Evolutionary conservation across 1,140 invertebrate species (phyloP).

Genomic region (Listronotus oregonensis): DNA sequence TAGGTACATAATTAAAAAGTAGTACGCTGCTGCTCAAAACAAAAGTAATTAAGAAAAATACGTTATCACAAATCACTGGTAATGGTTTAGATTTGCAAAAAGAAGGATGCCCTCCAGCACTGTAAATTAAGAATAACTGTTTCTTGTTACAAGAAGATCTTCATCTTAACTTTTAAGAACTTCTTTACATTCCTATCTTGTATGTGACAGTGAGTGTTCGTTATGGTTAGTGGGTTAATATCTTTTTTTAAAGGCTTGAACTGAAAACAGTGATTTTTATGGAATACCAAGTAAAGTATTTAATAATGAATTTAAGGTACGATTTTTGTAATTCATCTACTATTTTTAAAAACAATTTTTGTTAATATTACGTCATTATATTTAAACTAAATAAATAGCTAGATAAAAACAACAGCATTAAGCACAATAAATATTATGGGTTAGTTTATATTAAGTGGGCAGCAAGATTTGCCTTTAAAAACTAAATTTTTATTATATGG

Average conservation of each 20-base stretch:
- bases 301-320: no score
- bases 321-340: no score
- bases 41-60: constrained; percentile 18
- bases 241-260: background rate
- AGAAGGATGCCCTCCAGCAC: constrained; percentile 17
- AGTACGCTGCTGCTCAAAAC: constrained; percentile 3
- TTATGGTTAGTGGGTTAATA: background rate
- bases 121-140: constrained; percentile 30
- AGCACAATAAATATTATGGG: no score
- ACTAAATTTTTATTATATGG: no score
- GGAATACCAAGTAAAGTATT: no score
- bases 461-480: no score
- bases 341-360: no score
- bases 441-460: no score
- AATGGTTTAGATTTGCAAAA: constrained; percentile 28
- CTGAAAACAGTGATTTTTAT: background rate
- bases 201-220: constrained; percentile 9
- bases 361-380: no score
- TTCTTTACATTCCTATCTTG: constrained; percentile 25
- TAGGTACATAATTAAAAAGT: no score
- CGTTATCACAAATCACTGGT: constrained; percentile 18
- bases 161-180: constrained; percentile 24
- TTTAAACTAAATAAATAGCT: no score
- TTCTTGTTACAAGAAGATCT: constrained; percentile 20
- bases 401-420: no score